Evolutionary conservation across 1,140 invertebrate genomes (phyloP), one percentile per base, ranked within the genome.

Genomic region (Penaeus vannamei): DNA sequence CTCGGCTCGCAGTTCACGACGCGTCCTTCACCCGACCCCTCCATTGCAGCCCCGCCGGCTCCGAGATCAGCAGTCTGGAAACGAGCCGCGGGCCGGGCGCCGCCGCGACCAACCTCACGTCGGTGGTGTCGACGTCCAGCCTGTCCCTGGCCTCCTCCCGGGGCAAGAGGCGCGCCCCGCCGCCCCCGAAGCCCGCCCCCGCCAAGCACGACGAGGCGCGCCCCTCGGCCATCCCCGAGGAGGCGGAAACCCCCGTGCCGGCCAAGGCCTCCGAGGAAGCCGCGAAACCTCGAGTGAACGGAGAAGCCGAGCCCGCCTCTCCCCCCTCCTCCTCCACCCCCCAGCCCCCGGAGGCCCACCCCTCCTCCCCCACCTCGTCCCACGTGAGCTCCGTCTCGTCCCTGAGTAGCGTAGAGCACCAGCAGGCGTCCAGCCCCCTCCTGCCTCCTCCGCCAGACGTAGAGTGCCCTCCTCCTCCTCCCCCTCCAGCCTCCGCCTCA

Each of bases 121-220:
- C 84, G 46, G 89, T 88, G 19, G 69, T 85, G 23, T 90, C 90
- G 22, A 85, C 90, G 42, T 92, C 92, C 59, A 90, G 72, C 36
- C 85, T 90, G 4, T 92, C 91, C 8, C 82, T 92, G 12, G 62
- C 89, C 62, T 91, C 90, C 66, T 89, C 85, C 19, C 84, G 86
- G 26, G 90, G 91, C 20, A 92, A 92, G 72, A 46, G 92, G 12
- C 91, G 91, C 85, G 92, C 92, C 32, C 92, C 92, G 8, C 84
- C 90, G 42, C 92, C 92, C 59, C 92, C 92, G 7, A 87, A 80
- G 36, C 26, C 85, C 19, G 53, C 85, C 7, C 61, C 83, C 60
- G 20, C 32, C 53, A 53, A 36, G 20, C 60, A 19, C 82, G 82
- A 26, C 36, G 42, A 32, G 82, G 69, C 59, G 66, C 82, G 10